Conservation (phyloP, 1,140 invertebrate species). For the Berghia stephanieae region DNA sequence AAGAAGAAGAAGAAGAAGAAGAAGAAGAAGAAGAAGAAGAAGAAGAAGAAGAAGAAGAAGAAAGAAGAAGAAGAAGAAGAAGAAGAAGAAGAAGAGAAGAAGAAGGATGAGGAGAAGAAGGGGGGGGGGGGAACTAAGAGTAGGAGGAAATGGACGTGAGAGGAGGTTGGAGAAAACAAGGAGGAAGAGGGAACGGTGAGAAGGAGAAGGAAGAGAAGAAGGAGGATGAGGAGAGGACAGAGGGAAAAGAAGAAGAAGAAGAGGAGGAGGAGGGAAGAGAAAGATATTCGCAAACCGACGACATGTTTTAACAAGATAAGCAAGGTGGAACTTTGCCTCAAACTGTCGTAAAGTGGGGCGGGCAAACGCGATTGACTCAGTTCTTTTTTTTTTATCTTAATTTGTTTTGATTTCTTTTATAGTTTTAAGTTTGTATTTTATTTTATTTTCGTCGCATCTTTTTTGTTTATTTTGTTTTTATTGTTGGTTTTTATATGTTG, state of each 20-base stretch:
- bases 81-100: background rate
- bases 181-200: background rate
- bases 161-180: background rate
- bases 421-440: too few species aligned
- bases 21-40: background rate
- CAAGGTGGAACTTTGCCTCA: too few species aligned
- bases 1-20: background rate
- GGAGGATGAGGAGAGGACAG: background rate
- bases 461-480: too few species aligned
- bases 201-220: background rate
- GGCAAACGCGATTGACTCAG: too few species aligned
- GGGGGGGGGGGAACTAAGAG: background rate
- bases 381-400: too few species aligned
- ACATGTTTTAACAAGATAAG: too few species aligned
- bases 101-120: background rate
- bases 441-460: too few species aligned
- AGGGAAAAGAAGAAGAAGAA: background rate
- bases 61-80: background rate
- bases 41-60: background rate
- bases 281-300: too few species aligned
- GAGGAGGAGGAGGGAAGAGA: background rate
- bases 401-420: too few species aligned
- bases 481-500: too few species aligned
- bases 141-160: background rate
- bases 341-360: too few species aligned